phyloP scores from a whole-genome alignment of 2,797 vertebrate species.

The Caiman crocodilus region DNA sequence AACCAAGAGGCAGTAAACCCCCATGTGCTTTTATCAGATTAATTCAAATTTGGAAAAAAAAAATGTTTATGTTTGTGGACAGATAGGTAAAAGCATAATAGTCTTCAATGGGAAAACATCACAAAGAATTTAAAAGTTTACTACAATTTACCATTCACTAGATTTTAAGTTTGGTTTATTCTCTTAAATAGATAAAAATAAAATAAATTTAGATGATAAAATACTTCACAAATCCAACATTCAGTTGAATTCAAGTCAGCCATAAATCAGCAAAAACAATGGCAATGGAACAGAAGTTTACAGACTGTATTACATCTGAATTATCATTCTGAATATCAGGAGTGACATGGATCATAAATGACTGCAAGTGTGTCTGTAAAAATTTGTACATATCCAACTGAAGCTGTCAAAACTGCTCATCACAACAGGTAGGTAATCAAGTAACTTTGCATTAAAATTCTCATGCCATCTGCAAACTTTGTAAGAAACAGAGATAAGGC shows the following conservation, averaged over 20 bases:
- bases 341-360: constrained; percentile 41
- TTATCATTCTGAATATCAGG: constrained; percentile 21
- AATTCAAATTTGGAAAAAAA: constrained; percentile 4
- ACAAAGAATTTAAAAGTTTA: background rate
- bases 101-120: background rate
- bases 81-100: background rate
- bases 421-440: constrained; percentile 29
- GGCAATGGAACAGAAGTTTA: constrained; percentile 27
- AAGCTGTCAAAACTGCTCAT: constrained; percentile 6
- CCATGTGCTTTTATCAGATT: background rate
- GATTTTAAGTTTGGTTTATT: background rate
- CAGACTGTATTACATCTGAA: constrained; percentile 21
- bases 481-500: background rate
- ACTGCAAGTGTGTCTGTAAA: background rate
- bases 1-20: background rate
- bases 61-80: background rate
- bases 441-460: constrained; percentile 44
- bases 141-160: background rate
- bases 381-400: background rate
- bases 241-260: constrained; percentile 24
- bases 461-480: background rate
- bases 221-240: constrained; percentile 20
- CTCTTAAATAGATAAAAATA: background rate
- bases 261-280: constrained; percentile 17
- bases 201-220: background rate